Evolutionary conservation across 2,113 vertebrate species (phyloP), one percentile per base, ranked within the genome.

Genomic region (Ceratotherium simum): DNA sequence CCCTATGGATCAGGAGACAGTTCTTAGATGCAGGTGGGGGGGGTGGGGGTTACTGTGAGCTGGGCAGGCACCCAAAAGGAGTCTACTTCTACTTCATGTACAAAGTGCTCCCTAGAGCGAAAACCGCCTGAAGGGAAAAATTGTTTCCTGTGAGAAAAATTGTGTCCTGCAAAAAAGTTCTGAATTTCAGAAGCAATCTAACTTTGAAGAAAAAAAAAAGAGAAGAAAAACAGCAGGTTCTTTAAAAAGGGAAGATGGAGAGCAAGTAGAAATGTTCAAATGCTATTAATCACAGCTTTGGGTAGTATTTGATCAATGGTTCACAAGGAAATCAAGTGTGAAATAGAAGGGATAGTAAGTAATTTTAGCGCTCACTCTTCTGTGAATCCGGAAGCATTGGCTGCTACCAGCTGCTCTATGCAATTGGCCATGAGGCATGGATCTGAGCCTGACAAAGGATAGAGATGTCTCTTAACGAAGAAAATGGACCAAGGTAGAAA

Each of bases 281-380:
- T 58, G 65, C 48, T 91, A 31, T 64, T 39, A 83, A 86, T 94
- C 56, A 93, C 42, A 91, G 90, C 11, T 48, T 54, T 31, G 56
- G 56, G 36, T 80, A 29, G 54, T 92, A 94, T 70, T 48, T 67
- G 46, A 92, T 95, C 75, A 73, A 60, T 39, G 46, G 60, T 51
- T 95, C 42, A 5, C 36, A 79, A 65, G 58, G 58, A 96, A 81
- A 75, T 72, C 79, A 95, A 95, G 33, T 75, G 23, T 81, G 81
- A 84, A 89, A 67, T 65, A 81, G 42, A 84, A 91, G 54, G 33
- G 31, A 31, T 27, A 70, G 21, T 25, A 62, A 84, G 79, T 79
- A 70, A 86, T 90, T 36, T 54, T 7, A 3, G n/a, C 0, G 7
- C 17, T 69, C 31, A 39, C 21, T 83, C 25, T 46, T 46, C 79